Conservation (phyloP, 2,113 vertebrate genomes). For the Aphelocoma coerulescens region DNA sequence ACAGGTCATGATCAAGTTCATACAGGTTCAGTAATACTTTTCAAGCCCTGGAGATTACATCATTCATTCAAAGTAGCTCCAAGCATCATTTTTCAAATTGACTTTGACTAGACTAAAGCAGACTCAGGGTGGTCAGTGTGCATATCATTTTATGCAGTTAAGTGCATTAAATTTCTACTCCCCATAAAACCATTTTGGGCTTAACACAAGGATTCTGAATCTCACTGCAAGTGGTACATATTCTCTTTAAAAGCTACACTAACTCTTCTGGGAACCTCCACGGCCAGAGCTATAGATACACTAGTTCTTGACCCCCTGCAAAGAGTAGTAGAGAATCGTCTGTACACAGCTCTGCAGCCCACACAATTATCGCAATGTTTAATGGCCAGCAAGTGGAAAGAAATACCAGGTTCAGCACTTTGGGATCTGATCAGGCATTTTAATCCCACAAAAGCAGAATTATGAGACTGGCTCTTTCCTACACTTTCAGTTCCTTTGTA, state of each 20-base stretch:
- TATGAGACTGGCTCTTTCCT: not conserved
- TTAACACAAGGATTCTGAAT: not conserved
- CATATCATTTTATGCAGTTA: not conserved
- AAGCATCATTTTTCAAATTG: not conserved
- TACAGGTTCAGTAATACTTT: not conserved
- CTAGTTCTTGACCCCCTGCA: not conserved
- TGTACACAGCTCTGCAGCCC: not conserved
- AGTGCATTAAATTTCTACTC: not conserved
- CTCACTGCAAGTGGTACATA: not conserved
- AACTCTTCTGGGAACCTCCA: not conserved
- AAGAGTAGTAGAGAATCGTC: not conserved
- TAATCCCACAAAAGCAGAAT: slow-evolving; percentile 4
- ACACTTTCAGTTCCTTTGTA: not conserved
- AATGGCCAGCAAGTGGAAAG: not conserved
- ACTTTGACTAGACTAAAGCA: not conserved
- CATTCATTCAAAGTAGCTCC: not conserved
- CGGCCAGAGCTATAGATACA: not conserved
- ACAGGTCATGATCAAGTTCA: not conserved
- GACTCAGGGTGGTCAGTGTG: not conserved
- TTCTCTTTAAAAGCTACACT: not conserved
- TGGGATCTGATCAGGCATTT: not conserved
- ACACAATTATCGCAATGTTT: not conserved
- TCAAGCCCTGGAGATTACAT: not conserved
- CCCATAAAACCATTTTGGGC: not conserved
- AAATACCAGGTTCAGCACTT: slow-evolving; percentile 1